Base-by-base conservation (phyloP, 2,797 vertebrate genomes). In the Cynopterus sphinx region DNA sequence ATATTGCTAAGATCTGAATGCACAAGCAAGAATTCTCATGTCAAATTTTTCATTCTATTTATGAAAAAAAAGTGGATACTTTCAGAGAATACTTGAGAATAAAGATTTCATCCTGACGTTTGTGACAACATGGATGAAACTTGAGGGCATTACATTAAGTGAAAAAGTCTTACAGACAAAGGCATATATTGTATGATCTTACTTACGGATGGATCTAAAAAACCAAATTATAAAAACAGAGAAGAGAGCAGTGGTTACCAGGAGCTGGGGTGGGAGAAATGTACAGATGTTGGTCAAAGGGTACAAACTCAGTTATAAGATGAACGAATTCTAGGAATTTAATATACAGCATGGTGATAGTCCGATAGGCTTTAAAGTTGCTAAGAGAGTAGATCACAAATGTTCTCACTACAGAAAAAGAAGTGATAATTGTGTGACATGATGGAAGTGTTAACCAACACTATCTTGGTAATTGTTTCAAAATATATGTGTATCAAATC, bases 21-120 rank as follows among this genome's bases (percentile, higher is more conserved):
- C 51, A 87, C 8, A 87, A 86, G 68, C 68, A 87, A 96, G 51
- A 87, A 75, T 82, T 82, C 36, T 59, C 49, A 73, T 85, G 41
- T 55, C 43, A 70, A 88, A 21, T 55, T 19, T 84, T 84, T 93
- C 43, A 82, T 63, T 82, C 51, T 87, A 16, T 55, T 75, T 43
- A 49, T 79, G n/a, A n/a, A 3, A 43, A 61, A 55, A 55, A 63
- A 81, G 22, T 10, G 70, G 11, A 71, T 26, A 43, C 33, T 82
- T 87, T 59, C 82, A 70, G 43, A 87, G 16, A 91, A 83, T 82
- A 63, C 55, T 90, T 87, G 75, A 90, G 59, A 49, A 82, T 41
- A 22, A 81, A 51, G 24, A 87, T 81, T 93, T 53, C 55, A 93
- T 87, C 46, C 53, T 81, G 16, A 55, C 43, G 65, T 81, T 43